These are phyloP conservation scores for Heterohyrax brucei DNA, from an alignment of 2,797 vertebrate species.

Conservation along the genomic window DNA sequence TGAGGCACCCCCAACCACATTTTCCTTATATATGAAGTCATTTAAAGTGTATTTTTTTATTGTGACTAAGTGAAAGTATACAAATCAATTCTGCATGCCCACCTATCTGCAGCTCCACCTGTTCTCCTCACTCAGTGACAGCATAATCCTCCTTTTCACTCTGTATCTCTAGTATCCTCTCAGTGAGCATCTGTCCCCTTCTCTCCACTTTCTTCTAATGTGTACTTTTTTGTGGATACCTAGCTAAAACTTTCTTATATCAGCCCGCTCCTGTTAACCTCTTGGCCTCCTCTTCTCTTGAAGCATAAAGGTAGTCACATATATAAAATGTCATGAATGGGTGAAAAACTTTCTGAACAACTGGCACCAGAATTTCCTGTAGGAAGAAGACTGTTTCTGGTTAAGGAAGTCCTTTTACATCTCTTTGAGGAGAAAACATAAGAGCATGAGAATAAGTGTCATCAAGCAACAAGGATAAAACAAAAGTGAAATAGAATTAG, in stretches of 20 bases:
- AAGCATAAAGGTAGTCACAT: neutral
- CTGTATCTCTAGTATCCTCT: too few species aligned
- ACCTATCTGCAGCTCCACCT: too few species aligned
- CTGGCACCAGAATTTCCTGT: neutral
- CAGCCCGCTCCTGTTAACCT: neutral
- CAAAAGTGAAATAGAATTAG: constrained; percentile 5
- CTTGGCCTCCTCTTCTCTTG: neutral
- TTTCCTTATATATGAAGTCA: neutral
- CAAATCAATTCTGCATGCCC: too few species aligned
- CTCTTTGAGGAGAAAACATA: neutral
- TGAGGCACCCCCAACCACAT: neutral
- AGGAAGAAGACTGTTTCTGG: neutral
- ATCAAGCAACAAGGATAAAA: neutral
- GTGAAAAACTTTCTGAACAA: neutral
- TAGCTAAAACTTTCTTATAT: neutral
- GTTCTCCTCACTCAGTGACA: too few species aligned
- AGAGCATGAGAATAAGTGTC: neutral
- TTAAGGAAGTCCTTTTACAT: constrained; percentile 45
- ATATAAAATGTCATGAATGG: neutral
- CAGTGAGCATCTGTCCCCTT: too few species aligned
- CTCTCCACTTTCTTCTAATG: neutral
- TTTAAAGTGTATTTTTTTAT: neutral
- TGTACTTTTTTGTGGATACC: neutral
- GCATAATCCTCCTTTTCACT: too few species aligned
- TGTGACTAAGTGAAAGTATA: too few species aligned